Base-by-base conservation (phyloP, 1,140 invertebrate genomes). In the Bombus superbus region DNA sequence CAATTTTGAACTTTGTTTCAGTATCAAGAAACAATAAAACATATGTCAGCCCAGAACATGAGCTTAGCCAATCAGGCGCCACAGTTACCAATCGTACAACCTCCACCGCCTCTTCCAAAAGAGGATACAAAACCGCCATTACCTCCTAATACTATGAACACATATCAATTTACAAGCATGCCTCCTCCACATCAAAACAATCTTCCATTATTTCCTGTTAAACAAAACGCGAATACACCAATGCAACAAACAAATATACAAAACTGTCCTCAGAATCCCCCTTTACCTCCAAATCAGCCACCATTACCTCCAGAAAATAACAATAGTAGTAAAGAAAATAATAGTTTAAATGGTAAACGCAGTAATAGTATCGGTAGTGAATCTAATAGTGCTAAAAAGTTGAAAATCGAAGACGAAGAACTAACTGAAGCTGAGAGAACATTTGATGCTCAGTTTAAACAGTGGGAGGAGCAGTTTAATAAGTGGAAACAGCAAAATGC, bases 401-500 rank as follows among this genome's bases (percentile, higher is more conserved):
- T 91, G 47, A 94, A 92, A 88, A 87, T 92, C 53, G 93, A 94
- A 77, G 93, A 95, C 62, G 95, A 95, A 85, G 95, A 96, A 88
- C 91, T 96, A 42, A 96, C 96, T 11, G 97, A 97, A 92, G 97
- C 97, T 88, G 97, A 98, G 92, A 97, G 96, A 93, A 96, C 96
- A 71, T 98, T 98, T 95, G 97, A 98, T 92, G 96, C 96, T 80
- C 96, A 98, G 91, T 98, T 98, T 92, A 96, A 97, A 92, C 97
- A 97, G 90, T 98, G 98, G 98, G 98, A 98, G 94, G 96, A 97
- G 86, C 97, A 98, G 91, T 98, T 98, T 92, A 97, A 97, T 88
- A 97, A 97, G 89, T 98, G 98, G 98, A 98, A 97, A 93, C 96
- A 96, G 84, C 97, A 98, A 91, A 98, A 98, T 95, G 96, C 96